Evolutionary conservation across 1,140 invertebrate genomes (phyloP).

Genomic region (Macrotrachela quadricornifera): DNA sequence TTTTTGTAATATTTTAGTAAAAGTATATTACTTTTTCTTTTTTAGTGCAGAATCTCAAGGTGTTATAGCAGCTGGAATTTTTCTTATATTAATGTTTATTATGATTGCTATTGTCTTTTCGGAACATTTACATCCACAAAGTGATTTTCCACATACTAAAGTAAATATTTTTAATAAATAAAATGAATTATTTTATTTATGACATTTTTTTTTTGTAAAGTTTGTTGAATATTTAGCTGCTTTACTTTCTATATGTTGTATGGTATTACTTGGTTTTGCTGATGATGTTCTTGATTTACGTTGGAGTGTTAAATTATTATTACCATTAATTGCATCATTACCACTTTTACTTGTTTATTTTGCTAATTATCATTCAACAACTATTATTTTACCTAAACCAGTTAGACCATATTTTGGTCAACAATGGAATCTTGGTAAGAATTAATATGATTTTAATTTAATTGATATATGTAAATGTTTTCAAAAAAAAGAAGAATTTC

Average conservation of each 20-base stretch:
- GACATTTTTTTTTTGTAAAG: conserved; percentile 34
- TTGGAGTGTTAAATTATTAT: conserved; percentile 84
- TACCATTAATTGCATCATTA: conserved; percentile 81
- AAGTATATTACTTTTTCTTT: too few species aligned
- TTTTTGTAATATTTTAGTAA: too few species aligned
- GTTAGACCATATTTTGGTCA: conserved; percentile 46
- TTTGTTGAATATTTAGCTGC: conserved; percentile 81
- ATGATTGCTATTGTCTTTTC: conserved; percentile 6
- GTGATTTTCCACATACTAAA: not conserved
- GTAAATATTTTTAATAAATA: not conserved
- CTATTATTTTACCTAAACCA: conserved; percentile 74
- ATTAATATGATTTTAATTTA: too few species aligned
- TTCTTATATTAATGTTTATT: conserved; percentile 4
- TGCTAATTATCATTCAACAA: conserved; percentile 81
- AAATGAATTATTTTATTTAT: not conserved
- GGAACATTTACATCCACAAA: not conserved
- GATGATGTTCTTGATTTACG: conserved; percentile 88
- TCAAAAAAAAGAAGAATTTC: too few species aligned
- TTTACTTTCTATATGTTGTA: conserved; percentile 83
- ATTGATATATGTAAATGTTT: too few species aligned
- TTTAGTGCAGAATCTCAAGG: conserved; percentile 7
- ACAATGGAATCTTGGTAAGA: conserved; percentile 21
- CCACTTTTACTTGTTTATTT: conserved; percentile 93
- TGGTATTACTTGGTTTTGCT: conserved; percentile 88
- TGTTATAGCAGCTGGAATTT: conserved; percentile 2